Evolutionary conservation across 1,140 invertebrate genomes (phyloP).

Genomic region (Dryas iulia): DNA sequence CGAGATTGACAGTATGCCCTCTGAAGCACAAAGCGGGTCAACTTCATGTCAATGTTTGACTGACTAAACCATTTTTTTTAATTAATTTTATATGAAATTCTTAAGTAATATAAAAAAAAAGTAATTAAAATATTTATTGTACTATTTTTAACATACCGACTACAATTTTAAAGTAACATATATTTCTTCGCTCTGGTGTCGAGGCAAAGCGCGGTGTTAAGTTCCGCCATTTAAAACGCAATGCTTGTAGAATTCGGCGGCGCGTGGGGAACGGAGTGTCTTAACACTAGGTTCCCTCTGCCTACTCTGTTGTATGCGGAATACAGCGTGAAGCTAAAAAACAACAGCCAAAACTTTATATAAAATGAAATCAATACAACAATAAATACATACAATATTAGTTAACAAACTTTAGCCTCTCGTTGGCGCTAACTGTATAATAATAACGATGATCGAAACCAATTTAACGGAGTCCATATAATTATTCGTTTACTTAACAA

Average conservation of each 20-base stretch:
- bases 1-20: too few species aligned
- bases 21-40: too few species aligned
- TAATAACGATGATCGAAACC: background rate
- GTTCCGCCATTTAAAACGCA: too few species aligned
- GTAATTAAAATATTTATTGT: too few species aligned
- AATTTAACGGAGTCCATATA: conserved; percentile 14
- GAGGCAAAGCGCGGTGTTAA: too few species aligned
- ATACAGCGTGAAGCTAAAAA: background rate
- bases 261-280: background rate
- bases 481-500: conserved; percentile 22
- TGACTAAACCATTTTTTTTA: too few species aligned
- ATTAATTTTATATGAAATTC: too few species aligned
- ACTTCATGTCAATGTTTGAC: too few species aligned
- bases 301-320: background rate
- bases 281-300: background rate
- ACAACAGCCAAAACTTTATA: background rate
- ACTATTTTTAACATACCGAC: too few species aligned
- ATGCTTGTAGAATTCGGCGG: background rate
- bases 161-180: too few species aligned
- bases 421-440: background rate
- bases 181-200: too few species aligned
- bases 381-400: background rate
- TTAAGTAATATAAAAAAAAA: too few species aligned
- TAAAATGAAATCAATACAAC: background rate
- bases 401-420: background rate